phyloP scores from a whole-genome alignment of 2,888 invertebrate species.

The Eurois occulta region DNA sequence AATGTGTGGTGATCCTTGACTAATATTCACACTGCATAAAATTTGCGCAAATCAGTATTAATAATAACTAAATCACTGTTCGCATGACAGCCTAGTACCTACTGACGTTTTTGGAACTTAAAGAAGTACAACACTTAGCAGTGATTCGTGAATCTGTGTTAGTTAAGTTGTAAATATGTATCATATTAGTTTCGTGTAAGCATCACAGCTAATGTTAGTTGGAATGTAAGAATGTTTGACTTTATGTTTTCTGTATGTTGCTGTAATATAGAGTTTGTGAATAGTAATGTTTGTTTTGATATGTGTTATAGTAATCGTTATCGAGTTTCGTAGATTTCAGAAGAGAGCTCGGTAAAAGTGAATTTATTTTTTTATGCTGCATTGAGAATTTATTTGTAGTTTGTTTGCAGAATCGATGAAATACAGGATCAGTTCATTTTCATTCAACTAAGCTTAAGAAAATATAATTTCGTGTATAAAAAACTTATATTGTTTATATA shows the following conservation, averaged over 20 bases:
- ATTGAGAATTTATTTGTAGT: conserved; percentile 21
- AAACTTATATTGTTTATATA: conserved; percentile 6
- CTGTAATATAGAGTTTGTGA: conserved; percentile 51
- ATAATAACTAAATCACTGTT: conserved; percentile 65
- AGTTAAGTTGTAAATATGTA: conserved; percentile 77
- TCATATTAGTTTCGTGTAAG: conserved; percentile 70
- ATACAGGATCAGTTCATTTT: conserved; percentile 14
- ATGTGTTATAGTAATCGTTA: conserved; percentile 34
- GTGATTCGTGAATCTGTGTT: conserved; percentile 74
- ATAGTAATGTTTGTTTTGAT: conserved; percentile 53
- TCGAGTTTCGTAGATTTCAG: conserved; percentile 52
- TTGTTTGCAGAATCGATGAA: conserved; percentile 18
- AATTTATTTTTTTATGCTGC: conserved; percentile 13
- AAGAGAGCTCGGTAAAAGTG: conserved; percentile 4
- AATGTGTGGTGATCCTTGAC: conserved; percentile 33
- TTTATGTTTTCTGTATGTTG: conserved; percentile 60
- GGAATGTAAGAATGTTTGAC: conserved; percentile 56
- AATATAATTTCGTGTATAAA: background rate
- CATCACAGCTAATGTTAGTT: conserved; percentile 74
- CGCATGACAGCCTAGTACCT: conserved; percentile 60
- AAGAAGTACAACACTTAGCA: conserved; percentile 67
- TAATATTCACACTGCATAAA: conserved; percentile 36
- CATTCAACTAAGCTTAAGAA: conserved; percentile 2
- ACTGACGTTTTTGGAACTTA: conserved; percentile 50
- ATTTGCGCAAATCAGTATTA: conserved; percentile 78